Base-by-base conservation (phyloP, 2,113 vertebrate genomes). In the Sinosuthora webbiana region DNA sequence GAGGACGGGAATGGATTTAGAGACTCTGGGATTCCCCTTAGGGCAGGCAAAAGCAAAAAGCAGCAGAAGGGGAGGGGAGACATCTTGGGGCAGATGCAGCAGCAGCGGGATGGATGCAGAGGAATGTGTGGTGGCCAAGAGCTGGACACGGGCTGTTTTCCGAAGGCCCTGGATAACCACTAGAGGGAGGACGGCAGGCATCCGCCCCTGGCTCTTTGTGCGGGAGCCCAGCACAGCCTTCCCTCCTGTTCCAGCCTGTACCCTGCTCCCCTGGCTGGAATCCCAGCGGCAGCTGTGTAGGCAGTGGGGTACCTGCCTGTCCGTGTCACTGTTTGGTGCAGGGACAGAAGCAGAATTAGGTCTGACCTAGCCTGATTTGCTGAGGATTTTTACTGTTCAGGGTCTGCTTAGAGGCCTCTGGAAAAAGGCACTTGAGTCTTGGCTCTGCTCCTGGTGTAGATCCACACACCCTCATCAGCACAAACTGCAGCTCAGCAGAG, bases 401-500 rank as follows among this genome's bases (percentile, higher is more conserved):
- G 4, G 23, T 33, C 8, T 71, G 24, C 33, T n/a, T 70, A 30
- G 57, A 44, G 25, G 56, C 44, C 71, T 67, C 35, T 65, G 15
- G 45, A 41, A 92, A 70, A 93, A 81, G 42, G 35, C 69, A 41
- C 37, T 42, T 39, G 25, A 56, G 55, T 64, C 78, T 84, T 74
- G 9, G 35, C 78, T 87, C 31, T 74, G 27, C 45, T 90, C 33
- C 52, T 50, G 23, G 37, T 8, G 8, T 67, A 81, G 75, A 86
- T 75, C 22, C 50, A 57, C 24, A 1, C 49, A 80, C 5, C 9
- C 37, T 13, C 23, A 37, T 37, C 56, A 78, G 68, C 73, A 67
- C 24, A 78, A 87, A 81, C 35, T 63, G 70, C 67, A 88, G 82
- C 68, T 93, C 63, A 70, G 70, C 89, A 93, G 67, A 17, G 39